phyloP scores from a whole-genome alignment of 1,140 invertebrate genomes.

The Harpegnathos saltator region DNA sequence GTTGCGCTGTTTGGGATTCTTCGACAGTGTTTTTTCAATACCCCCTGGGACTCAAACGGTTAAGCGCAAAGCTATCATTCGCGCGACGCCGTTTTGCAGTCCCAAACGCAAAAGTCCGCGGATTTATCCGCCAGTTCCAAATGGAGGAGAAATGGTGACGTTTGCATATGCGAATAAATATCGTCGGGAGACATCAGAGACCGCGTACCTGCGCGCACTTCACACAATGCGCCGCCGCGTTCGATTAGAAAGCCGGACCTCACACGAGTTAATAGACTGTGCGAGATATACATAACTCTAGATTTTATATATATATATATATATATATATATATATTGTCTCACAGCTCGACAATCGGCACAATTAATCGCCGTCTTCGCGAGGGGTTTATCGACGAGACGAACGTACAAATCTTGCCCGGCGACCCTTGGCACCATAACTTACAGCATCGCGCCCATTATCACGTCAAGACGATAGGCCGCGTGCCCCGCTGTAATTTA shows the following conservation, averaged over 20 bases:
- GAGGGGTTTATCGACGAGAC: conserved; percentile 66
- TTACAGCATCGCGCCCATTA: conserved; percentile 58
- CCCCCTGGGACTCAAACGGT: too few species aligned
- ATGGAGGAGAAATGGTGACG: neutral
- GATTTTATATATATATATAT: too few species aligned
- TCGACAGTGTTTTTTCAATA: too few species aligned
- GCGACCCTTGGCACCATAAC: conserved; percentile 53
- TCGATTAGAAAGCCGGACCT: conserved; percentile 44
- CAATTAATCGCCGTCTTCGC: conserved; percentile 63
- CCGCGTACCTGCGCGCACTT: neutral
- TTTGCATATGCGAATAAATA: neutral
- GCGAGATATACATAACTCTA: conserved; percentile 51
- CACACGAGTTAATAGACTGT: neutral
- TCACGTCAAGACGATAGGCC: conserved; percentile 62
- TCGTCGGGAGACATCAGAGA: conserved; percentile 3
- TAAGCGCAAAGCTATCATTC: too few species aligned
- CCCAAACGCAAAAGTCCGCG: neutral
- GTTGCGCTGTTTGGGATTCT: too few species aligned
- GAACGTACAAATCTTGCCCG: conserved; percentile 71
- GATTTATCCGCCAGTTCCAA: neutral
- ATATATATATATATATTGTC: too few species aligned
- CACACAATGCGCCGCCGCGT: neutral
- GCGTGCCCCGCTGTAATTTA: conserved; percentile 58
- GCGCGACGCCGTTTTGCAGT: too few species aligned
- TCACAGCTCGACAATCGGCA: conserved; percentile 43